Base-by-base conservation (phyloP, 2,113 vertebrate genomes). In the Emydura subglobosa region DNA sequence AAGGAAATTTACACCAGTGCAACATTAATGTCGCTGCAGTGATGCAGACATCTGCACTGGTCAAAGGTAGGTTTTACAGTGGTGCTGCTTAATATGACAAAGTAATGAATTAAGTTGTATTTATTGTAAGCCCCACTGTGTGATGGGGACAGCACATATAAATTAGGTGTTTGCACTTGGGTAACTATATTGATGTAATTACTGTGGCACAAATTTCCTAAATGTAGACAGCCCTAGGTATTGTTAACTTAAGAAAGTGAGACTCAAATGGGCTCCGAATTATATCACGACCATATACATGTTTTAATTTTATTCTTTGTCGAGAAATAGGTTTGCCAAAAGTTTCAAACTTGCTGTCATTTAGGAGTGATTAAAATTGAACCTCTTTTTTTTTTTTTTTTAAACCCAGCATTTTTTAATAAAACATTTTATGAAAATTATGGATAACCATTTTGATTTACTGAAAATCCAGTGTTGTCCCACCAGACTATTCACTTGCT, bases 101-200 rank as follows among this genome's bases (percentile, higher is more conserved):
- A 1, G 9, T 47, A 57, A 53, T 47, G 19, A 3, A 86, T 34
- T 53, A 53, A 53, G 3, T 44, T 88, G 57, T 39, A 91, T 4
- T 25, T 39, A 53, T 11, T 6, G 17, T 17, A 72, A 72, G 34
- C 34, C 83, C 54, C 90, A n/a, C 24, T 27, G 39, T 5, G 2
- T 53, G 34, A 53, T 42, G 78, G 0, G 0, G 10, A 61, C 44
- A 4, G 10, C 74, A 0, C 2, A 19, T 1, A 10, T 55, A 65
- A 79, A 34, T 53, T 50, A 31, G 81, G 16, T 27, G 65, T 2
- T 72, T 44, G 55, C 3, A 79, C 14, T 19, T 84, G 51, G 4
- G 81, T 13, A 6, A 85, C 21, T 24, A 22, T 3, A 31, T 6
- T 49, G 47, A 49, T 1, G 31, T 54, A 54, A 83, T 25, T 4